Evolutionary conservation across 2,113 vertebrate genomes (phyloP).

Genomic region (Lophochroa leadbeateri): DNA sequence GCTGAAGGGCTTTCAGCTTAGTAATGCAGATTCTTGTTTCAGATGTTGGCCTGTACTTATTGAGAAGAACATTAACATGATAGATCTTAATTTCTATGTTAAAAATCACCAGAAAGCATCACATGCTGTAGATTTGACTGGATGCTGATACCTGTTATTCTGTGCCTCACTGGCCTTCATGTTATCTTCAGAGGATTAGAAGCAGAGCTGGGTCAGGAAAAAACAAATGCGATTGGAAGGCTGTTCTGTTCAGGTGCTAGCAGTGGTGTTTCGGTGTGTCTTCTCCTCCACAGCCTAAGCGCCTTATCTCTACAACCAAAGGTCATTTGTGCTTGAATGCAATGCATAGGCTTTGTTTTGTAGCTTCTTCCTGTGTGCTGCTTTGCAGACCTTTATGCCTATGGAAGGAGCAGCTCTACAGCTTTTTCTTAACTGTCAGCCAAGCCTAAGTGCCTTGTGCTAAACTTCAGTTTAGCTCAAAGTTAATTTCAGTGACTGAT

Average conservation of each 20-base stretch:
- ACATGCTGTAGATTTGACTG: neutral
- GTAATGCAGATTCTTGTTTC: neutral
- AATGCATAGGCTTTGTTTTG: neutral
- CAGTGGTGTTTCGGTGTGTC: neutral
- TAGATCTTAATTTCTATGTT: neutral
- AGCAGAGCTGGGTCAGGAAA: neutral
- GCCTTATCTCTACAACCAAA: neutral
- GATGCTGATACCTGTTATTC: neutral
- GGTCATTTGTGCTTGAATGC: neutral
- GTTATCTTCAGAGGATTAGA: neutral
- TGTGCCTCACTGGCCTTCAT: neutral
- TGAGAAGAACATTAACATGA: neutral
- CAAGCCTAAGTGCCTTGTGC: neutral
- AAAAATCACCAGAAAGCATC: neutral
- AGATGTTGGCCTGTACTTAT: constrained; percentile 2
- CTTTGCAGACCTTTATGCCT: neutral
- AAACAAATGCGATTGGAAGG: neutral
- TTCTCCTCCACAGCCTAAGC: neutral
- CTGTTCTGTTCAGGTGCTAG: neutral
- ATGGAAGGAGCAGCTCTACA: neutral
- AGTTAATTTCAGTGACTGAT: neutral
- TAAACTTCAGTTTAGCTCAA: neutral
- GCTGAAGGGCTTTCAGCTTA: neutral
- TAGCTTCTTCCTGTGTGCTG: neutral
- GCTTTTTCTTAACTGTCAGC: neutral